phyloP scores from a whole-genome alignment of 2,888 invertebrate species.

The Bimastos eiseni region DNA sequence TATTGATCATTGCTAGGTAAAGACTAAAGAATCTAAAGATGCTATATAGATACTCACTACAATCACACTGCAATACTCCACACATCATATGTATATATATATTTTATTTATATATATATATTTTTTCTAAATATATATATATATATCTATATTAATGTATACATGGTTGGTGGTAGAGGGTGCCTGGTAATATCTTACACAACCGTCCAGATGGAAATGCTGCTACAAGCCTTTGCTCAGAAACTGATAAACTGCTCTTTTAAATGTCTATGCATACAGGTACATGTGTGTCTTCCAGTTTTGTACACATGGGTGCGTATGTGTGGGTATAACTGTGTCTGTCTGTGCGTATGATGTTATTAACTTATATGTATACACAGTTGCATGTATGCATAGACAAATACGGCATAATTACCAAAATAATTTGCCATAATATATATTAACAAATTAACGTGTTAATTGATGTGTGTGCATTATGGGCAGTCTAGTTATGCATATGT shows the following conservation, averaged over 20 bases:
- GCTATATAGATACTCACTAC: too few relatives aligned
- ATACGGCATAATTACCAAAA: too few relatives aligned
- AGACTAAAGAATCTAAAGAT: too few relatives aligned
- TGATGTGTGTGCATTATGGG: background rate
- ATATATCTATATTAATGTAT: background rate
- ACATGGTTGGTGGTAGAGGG: background rate
- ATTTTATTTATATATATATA: background rate
- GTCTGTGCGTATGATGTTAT: background rate
- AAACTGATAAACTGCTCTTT: background rate
- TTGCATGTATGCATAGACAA: background rate
- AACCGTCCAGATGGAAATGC: background rate
- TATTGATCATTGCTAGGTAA: too few relatives aligned
- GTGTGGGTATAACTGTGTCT: too few relatives aligned
- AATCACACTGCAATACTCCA: too few relatives aligned
- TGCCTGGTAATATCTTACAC: background rate
- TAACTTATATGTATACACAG: background rate
- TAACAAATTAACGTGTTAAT: background rate
- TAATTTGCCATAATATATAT: background rate
- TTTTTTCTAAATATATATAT: too few relatives aligned
- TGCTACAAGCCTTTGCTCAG: background rate
- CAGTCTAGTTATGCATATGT: background rate
- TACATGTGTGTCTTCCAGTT: too few relatives aligned
- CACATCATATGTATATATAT: background rate
- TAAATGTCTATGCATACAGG: too few relatives aligned
- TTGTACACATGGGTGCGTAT: too few relatives aligned